These are phyloP conservation scores for Salticus scenicus DNA, from an alignment of 2,888 invertebrate genomes.

Conservation along the genomic window DNA sequence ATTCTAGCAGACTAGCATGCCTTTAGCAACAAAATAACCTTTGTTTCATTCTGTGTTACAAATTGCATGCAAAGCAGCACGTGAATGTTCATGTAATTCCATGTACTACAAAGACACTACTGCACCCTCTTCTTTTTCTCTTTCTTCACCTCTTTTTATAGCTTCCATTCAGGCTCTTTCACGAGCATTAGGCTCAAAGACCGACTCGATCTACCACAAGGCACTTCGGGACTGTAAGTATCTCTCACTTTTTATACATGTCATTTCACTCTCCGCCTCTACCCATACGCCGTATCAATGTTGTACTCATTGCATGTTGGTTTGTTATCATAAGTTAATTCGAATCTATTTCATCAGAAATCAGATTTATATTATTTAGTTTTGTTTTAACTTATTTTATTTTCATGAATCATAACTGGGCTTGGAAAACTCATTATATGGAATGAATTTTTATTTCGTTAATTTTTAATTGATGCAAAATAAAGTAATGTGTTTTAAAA, in stretches of 20 bases:
- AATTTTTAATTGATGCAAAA: too few relatives aligned
- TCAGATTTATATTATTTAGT: too few relatives aligned
- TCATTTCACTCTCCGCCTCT: background rate
- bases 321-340: too few relatives aligned
- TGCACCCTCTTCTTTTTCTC: slow-evolving; percentile 45
- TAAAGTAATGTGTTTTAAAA: too few relatives aligned
- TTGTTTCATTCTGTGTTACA: background rate
- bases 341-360: too few relatives aligned
- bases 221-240: slow-evolving; percentile 72
- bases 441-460: too few relatives aligned
- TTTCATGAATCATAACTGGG: too few relatives aligned
- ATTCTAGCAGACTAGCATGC: background rate
- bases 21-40: background rate
- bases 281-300: background rate
- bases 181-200: slow-evolving; percentile 72
- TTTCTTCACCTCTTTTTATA: slow-evolving; percentile 48
- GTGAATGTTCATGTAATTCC: slow-evolving; percentile 24
- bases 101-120: slow-evolving; percentile 23
- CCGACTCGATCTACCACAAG: slow-evolving; percentile 72
- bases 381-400: too few relatives aligned
- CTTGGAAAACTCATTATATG: too few relatives aligned
- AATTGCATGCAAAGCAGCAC: slow-evolving; percentile 23
- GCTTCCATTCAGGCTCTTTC: slow-evolving; percentile 72
- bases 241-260: slow-evolving; percentile 2
- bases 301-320: background rate